Evolutionary conservation across 1,140 invertebrate species (phyloP), one percentile per base, ranked within the genome.

Genomic region (Spodoptera litura): DNA sequence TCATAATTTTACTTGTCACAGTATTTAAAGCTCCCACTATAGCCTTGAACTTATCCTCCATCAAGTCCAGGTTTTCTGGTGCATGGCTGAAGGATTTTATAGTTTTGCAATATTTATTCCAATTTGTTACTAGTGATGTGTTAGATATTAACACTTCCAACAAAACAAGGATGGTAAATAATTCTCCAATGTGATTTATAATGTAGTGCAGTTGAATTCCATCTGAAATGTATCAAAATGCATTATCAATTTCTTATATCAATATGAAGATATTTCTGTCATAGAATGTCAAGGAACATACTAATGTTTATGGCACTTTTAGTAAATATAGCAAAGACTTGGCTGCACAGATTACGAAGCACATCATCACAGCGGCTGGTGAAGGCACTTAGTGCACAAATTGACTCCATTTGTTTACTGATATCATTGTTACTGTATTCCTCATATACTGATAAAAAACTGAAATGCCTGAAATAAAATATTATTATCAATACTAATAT

Each of bases 361-460:
- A 97, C 96, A 84, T 97, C 95, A 89, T 96, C 95, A 83, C 96
- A 96, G 71, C 97, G 95, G 72, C 93, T 95, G 20, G 97, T 93
- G 95, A 97, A 97, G 83, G 95, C 95, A 75, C 95, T 95, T 59
- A 97, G 87, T 81, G 96, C 95, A 92, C 97, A 96, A 81, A 97
- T 93, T 75, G 91, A 88, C 86, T 95, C 92, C 80, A 96, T 94
- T 74, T 95, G 88, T 75, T 84, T 85, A 66, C 86, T 81, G 31
- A 95, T 82, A 62, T 87, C 85, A 90, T 85, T 91, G 51, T 82
- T 79, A 68, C 52, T 78, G 78, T 93, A 93, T 81, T 94, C 91
- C 76, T 94, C 92, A 88, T 94, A 94, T 38, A 90, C 85, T 52
- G 92, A 87, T 68, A 95, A 82, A 80, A 92, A 94, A 20, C 83